Conservation (phyloP, 2,888 invertebrate genomes). For the Drosophila hamatofila region DNA sequence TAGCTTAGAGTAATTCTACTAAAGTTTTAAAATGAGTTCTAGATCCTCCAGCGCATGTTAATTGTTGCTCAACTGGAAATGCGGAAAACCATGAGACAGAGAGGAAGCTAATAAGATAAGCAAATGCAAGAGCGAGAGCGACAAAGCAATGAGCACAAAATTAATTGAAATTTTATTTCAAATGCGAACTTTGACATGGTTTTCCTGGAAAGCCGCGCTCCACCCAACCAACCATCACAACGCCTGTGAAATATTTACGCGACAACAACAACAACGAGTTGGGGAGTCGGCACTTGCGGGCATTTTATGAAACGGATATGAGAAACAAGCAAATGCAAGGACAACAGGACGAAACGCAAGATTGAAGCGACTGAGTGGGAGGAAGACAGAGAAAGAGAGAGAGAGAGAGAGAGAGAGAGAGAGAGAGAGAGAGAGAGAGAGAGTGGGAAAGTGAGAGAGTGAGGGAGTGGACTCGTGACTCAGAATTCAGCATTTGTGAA, state of each 20-base stretch:
- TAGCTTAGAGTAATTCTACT: background rate
- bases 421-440: background rate
- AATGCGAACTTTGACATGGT: conserved; percentile 73
- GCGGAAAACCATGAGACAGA: background rate
- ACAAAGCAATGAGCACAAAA: conserved; percentile 48
- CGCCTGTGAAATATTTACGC: conserved; percentile 62
- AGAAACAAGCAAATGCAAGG: conserved; percentile 71
- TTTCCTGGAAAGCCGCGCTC: conserved; percentile 54
- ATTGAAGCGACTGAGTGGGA: background rate
- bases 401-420: background rate
- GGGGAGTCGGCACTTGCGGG: conserved; percentile 62
- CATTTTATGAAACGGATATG: conserved; percentile 79
- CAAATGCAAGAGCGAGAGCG: conserved; percentile 10
- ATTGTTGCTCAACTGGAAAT: conserved; percentile 10
- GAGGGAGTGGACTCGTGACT: conserved; percentile 54
- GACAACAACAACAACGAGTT: conserved; percentile 33
- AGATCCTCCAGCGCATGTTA: conserved; percentile 17
- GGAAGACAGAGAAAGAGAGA: background rate
- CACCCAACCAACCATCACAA: conserved; percentile 7
- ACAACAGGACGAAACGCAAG: conserved; percentile 12
- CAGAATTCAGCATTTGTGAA: conserved; percentile 72
- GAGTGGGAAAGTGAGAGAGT: background rate
- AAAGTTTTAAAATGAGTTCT: conserved; percentile 4
- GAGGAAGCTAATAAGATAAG: conserved; percentile 30
- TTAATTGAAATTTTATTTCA: conserved; percentile 75